Evolutionary conservation across 2,888 invertebrate species (phyloP), one percentile per base, ranked within the genome.

Genomic region (Antitype chi): DNA sequence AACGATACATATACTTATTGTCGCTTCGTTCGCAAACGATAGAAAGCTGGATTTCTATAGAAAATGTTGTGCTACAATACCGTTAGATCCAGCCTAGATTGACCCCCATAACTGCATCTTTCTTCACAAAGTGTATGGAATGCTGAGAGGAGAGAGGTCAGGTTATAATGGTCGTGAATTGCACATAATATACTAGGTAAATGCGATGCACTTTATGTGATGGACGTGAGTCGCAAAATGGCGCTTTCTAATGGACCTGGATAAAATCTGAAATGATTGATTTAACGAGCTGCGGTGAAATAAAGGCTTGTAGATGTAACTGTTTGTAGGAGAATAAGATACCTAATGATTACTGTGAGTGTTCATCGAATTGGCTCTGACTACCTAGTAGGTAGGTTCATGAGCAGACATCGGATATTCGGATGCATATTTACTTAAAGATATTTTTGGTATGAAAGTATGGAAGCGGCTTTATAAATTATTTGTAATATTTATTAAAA

Each of bases 31-130:
- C 62, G 13, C 17, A 57, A 70, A 74, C 74, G 38, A 78, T 84
- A 85, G 89, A 89, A 89, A 89, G 89, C 72, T 71, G 49, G 64
- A 70, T 89, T 88, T 89, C 90, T 89, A 87, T 87, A 87, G 84
- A 86, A 88, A 88, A 81, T 79, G 57, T 63, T 64, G 76, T 28
- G 81, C 57, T 59, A 75, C 15, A 62, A 70, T 28, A 68, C 74
- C 75, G 75, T 67, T 66, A 78, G 20, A 6, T 55, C 87, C 78
- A 87, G 1, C 32, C 9, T 76, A 76, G 0, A 32, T 57, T 49
- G 71, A 79, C 67, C 32, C 57, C 15, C 5, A 17, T 57, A 70
- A 74, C 77, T 85, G 85, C 87, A 87, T 80, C 60, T 69, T 53
- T 75, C 25, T 52, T 28, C 13, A 55, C 5, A 70, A 77, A 55